Percentiles rank a stretch among this genome's conserved stretches.
phyloP scores from a whole-genome alignment of 2,113 vertebrate species.

The Cyrtonyx montezumae region DNA sequence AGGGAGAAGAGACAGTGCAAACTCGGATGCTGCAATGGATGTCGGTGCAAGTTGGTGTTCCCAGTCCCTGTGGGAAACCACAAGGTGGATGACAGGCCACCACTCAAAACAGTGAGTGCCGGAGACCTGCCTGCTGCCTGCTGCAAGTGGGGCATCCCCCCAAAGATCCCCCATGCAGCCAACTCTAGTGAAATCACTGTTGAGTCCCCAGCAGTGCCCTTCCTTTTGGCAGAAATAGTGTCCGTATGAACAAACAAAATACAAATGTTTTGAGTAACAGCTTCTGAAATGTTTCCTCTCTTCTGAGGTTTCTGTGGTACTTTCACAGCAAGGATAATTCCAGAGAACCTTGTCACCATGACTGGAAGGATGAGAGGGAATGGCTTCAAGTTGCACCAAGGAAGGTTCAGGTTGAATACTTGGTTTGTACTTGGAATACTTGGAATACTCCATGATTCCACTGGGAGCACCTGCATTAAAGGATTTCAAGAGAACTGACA shows the following conservation, averaged over 20 bases:
- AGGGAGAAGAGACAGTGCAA: background rate
- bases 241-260: background rate
- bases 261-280: background rate
- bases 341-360: background rate
- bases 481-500: background rate
- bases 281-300: background rate
- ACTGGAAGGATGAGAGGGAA: background rate
- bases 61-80: background rate
- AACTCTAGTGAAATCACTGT: fast-evolving
- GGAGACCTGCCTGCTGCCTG: background rate
- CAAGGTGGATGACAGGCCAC: background rate
- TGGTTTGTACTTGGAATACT: no score
- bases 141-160: background rate
- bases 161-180: background rate
- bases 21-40: fast-evolving
- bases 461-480: background rate
- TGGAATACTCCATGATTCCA: background rate
- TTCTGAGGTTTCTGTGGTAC: background rate
- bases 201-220: fast-evolving
- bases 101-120: background rate
- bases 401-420: no score
- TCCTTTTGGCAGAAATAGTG: background rate
- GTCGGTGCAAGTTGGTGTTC: fast-evolving
- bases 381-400: no score
- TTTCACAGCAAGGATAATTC: background rate